Evolutionary conservation across 35 echinoderm and acorn worm genomes (phyloP), one percentile per base, ranked within the genome.

Genomic region (Apostichopus japonicus): DNA sequence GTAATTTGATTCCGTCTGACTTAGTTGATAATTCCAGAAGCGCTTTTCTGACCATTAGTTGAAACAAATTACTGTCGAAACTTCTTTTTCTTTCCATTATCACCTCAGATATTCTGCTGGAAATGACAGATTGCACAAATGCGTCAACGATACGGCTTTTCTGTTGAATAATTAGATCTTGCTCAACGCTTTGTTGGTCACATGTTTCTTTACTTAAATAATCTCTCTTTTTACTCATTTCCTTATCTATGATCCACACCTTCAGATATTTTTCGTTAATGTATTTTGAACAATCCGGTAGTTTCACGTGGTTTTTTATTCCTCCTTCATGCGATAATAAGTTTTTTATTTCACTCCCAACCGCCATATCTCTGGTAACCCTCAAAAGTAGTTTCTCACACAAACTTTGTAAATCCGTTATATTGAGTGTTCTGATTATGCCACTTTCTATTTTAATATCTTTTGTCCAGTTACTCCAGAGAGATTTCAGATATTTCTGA

Each of bases 321-420:
- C 80, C 80, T 54, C 80, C 80, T 83, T 83, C 80, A 55, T 83
- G 51, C 16, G 51, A 52, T 22, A 83, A 19, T 55, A 83, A 55
- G 14, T 53, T 17, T 55, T 83, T 22, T 19, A 83, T 55, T 83
- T 83, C 80, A 54, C 53, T 83, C 17, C 80, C 80, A 54, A 83
- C 80, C 19, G 78, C 78, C 78, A 80, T 80, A 15, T 44, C 78
- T 25, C 78, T 80, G 13, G 78, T 80, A 15, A 80, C 27, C 27
- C 17, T 24, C 78, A 80, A 23, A 44, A 80, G 53, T 14, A 80
- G 53, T 23, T 80, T 83, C 55, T 83, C 80, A 16, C 80, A 83
- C 21, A 80, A 25, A 14, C 15, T 51, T 80, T 24, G 21, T 14
- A 80, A 53, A 53, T 44, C 33, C 33, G 33, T 44, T 44, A 44